Conservation (phyloP, 1,140 invertebrate species). For the Hirudo medicinalis region DNA sequence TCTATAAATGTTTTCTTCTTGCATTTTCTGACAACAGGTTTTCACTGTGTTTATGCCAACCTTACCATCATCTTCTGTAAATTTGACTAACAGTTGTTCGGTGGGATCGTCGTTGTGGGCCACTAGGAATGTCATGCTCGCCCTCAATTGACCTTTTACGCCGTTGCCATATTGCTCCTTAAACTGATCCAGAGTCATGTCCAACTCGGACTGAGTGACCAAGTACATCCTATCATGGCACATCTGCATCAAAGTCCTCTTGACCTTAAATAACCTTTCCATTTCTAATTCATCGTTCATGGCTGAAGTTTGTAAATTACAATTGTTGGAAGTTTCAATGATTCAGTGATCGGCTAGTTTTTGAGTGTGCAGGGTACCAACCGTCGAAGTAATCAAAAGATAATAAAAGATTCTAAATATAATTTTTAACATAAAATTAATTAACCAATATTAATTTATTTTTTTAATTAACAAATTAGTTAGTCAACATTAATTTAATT, state of each 20-base stretch:
- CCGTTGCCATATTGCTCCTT: slow-evolving; percentile 95
- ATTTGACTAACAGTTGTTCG: slow-evolving; percentile 99
- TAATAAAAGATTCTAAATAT: too few species aligned
- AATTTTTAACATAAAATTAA: too few species aligned
- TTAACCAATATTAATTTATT: too few species aligned
- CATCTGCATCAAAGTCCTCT: slow-evolving; percentile 35
- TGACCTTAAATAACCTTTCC: too few species aligned
- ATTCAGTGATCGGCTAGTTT: too few species aligned
- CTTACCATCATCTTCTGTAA: slow-evolving; percentile 97
- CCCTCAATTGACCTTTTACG: slow-evolving; percentile 64
- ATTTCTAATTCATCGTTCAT: too few species aligned
- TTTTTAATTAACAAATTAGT: too few species aligned
- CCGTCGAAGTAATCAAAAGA: too few species aligned
- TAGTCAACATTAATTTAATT: too few species aligned
- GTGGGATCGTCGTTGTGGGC: slow-evolving; percentile 99
- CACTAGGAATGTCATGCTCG: slow-evolving; percentile 86
- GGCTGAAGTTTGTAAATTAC: too few species aligned
- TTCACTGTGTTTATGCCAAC: slow-evolving; percentile 98
- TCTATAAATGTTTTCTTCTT: slow-evolving; percentile 95
- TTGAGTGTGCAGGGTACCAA: too few species aligned
- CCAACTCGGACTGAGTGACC: slow-evolving; percentile 97
- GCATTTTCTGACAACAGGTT: slow-evolving; percentile 97
- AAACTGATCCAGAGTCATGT: slow-evolving; percentile 94
- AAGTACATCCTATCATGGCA: slow-evolving; percentile 50
- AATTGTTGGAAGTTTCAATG: too few species aligned